Evolutionary conservation across 2,797 vertebrate species (phyloP), one percentile per base, ranked within the genome.

Genomic region (Neomorphus geoffroyi): DNA sequence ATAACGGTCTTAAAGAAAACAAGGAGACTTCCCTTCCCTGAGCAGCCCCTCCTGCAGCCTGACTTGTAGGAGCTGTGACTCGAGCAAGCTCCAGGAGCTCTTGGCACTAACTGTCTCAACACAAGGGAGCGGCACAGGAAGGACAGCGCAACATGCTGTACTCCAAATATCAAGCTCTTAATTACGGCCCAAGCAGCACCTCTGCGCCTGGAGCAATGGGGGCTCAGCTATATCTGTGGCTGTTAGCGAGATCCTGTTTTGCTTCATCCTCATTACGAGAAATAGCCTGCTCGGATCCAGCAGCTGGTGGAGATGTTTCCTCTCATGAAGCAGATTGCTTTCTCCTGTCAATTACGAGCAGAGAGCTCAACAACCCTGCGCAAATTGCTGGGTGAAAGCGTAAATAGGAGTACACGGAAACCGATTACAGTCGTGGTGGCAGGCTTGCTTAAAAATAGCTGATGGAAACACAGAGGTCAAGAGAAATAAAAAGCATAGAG

Each of bases 331-430:
- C 43, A 17, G 77, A 92, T 82, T 80, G 94, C 83, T 92, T 91
- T 93, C 82, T 62, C 85, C 92, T 91, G 85, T 94, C 95, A 93
- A 91, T 97, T 95, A 96, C 0, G n/a, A 79, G 79, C 86, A 18
- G 69, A 66, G 61, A 89, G 89, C 92, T 94, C 72, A 1, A 79
- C 88, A 86, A 85, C 71, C 92, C 67, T 10, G 69, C 1, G 32
- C 94, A 94, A 94, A 97, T 95, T 90, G 90, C 88, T 87, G 86
- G 73, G 88, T 84, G 90, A 94, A 91, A 93, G 90, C 80, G 11
- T n/a, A 87, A 75, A 86, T 6, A 88, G 75, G 78, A 89, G 87
- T 33, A 78, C 95, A 82, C 1, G 30, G 77, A 83, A 87, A 80
- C 50, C 4, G 7, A 93, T 88, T 74, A 75, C n/a, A 45, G 90